phyloP scores from a whole-genome alignment of 1,140 invertebrate species.

The Pogonomyrmex barbatus region DNA sequence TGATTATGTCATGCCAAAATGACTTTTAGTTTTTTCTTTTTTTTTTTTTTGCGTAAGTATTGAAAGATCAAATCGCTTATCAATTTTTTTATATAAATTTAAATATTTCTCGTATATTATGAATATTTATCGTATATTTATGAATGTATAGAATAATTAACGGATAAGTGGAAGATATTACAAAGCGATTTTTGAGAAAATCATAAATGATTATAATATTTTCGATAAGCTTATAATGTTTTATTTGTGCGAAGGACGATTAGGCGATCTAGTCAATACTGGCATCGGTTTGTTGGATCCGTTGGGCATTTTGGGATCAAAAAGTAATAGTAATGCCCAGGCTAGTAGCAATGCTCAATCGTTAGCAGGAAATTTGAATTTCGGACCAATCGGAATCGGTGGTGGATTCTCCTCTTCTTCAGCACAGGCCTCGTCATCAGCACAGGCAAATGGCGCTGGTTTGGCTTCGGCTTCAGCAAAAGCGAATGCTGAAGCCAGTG shows the following conservation, averaged over 20 bases:
- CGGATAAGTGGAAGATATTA: background rate
- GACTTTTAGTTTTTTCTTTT: background rate
- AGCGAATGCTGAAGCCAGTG: slow-evolving; percentile 53
- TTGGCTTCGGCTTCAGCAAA: slow-evolving; percentile 51
- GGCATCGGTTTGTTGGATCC: slow-evolving; percentile 73
- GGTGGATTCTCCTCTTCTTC: slow-evolving; percentile 56
- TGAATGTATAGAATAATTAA: background rate
- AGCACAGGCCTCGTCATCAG: slow-evolving; percentile 59
- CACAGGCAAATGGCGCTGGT: slow-evolving; percentile 58
- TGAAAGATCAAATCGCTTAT: background rate
- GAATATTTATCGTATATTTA: background rate
- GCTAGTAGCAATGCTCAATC: slow-evolving; percentile 60
- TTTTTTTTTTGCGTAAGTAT: background rate
- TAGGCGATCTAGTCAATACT: slow-evolving; percentile 12
- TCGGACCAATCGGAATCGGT: slow-evolving; percentile 76
- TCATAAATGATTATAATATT: background rate
- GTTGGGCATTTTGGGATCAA: slow-evolving; percentile 71
- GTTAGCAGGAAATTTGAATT: slow-evolving; percentile 64
- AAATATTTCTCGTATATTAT: background rate
- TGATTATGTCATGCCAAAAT: background rate
- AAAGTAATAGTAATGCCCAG: background rate
- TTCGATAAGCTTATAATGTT: background rate
- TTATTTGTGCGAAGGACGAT: slow-evolving; percentile 31
- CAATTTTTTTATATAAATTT: background rate
- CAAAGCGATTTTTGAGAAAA: background rate